These are phyloP conservation scores for Thalassarche chlororhynchos DNA, from an alignment of 2,113 vertebrate genomes.

Conservation along the genomic window DNA sequence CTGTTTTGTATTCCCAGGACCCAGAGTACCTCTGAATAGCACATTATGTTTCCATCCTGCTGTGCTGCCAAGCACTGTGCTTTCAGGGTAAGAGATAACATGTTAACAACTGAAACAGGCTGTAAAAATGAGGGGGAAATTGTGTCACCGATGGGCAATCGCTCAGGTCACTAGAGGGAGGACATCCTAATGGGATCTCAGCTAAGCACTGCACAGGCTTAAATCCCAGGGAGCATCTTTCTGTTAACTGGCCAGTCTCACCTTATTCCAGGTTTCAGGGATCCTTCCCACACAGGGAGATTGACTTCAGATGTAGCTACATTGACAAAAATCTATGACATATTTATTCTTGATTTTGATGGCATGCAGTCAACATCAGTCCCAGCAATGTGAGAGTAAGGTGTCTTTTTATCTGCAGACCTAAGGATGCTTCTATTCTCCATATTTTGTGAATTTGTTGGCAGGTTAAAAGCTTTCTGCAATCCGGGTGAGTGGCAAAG, in stretches of 20 bases:
- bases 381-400: not conserved
- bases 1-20: not conserved
- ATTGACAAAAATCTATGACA: not conserved
- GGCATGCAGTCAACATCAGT: not conserved
- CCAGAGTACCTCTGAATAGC: constrained; percentile 7
- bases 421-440: not conserved
- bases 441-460: not conserved
- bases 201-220: not conserved
- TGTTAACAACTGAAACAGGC: not conserved
- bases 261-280: not conserved
- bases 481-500: not conserved
- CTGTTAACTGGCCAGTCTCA: not conserved
- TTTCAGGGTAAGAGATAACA: not conserved
- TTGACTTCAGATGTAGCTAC: not conserved
- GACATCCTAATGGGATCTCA: not conserved
- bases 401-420: not conserved
- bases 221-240: not conserved
- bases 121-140: not conserved
- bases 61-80: constrained; percentile 7
- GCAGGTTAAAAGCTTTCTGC: constrained; percentile 17
- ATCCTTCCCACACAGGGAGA: not conserved
- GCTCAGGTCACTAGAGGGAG: not conserved
- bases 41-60: constrained; percentile 33
- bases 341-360: not conserved
- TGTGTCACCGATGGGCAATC: not conserved